Percentiles rank a stretch among this genome's conserved stretches.
phyloP scores from a whole-genome alignment of 1,140 invertebrate genomes.

The Ips nitidus region DNA sequence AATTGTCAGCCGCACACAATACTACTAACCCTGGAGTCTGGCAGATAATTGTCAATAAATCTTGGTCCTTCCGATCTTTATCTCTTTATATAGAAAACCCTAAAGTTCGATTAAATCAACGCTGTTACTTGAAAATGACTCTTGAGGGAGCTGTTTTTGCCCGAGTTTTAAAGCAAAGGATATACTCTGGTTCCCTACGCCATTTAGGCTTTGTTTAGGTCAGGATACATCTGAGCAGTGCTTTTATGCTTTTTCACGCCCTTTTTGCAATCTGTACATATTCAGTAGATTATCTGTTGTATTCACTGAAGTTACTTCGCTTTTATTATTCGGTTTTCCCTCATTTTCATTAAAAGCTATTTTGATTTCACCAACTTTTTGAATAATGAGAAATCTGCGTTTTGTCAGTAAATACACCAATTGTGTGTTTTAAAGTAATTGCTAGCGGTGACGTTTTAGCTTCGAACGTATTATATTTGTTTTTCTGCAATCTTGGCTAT shows the following conservation, averaged over 20 bases:
- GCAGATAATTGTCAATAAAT: slow-evolving; percentile 35
- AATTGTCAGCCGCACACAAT: slow-evolving; percentile 24
- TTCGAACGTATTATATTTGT: no score
- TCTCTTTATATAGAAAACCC: slow-evolving; percentile 34
- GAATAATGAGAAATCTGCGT: no score
- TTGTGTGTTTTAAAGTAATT: no score
- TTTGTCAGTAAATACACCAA: no score
- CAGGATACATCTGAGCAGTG: slow-evolving; percentile 11
- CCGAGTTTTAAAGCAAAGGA: slow-evolving; percentile 15
- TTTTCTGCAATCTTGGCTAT: no score
- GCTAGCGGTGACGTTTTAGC: no score
- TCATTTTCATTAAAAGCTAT: no score
- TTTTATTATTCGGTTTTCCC: no score
- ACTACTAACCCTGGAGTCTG: slow-evolving; percentile 19
- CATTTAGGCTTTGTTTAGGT: slow-evolving; percentile 28
- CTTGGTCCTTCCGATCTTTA: slow-evolving; percentile 23
- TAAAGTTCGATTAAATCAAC: slow-evolving; percentile 33
- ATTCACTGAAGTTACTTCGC: no score
- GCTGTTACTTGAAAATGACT: slow-evolving; percentile 30
- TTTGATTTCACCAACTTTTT: no score
- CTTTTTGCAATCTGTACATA: no score
- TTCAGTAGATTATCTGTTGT: no score
- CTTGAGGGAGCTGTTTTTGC: slow-evolving; percentile 25
- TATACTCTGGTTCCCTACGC: slow-evolving; percentile 11
- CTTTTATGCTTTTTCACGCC: background rate